phyloP scores from a whole-genome alignment of 2,888 invertebrate genomes.

The Sesia apiformis region DNA sequence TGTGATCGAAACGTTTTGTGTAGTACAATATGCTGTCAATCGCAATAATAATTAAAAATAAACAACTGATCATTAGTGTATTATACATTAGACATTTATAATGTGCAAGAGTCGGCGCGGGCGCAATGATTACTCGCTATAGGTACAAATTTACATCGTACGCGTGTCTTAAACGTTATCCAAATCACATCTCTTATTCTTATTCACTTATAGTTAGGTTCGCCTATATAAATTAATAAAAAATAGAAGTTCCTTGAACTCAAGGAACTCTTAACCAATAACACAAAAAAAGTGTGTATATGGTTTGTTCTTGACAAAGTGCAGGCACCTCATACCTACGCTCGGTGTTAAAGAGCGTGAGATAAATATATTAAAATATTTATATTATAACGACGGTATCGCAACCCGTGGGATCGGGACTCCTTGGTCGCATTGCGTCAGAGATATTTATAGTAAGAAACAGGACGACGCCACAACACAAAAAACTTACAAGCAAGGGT shows the following conservation, averaged over 20 bases:
- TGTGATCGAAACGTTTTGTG: no score
- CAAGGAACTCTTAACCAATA: no score
- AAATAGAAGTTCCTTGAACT: no score
- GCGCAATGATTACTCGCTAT: no score
- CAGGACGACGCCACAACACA: constrained; percentile 49
- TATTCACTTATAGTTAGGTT: no score
- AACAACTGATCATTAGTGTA: neutral
- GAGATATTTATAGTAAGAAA: constrained; percentile 55
- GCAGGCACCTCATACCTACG: neutral
- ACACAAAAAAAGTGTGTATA: no score
- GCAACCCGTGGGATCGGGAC: constrained; percentile 43
- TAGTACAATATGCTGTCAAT: no score
- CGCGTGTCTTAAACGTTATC: no score
- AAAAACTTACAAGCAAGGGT: constrained; percentile 56
- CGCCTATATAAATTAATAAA: no score
- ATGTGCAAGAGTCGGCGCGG: neutral
- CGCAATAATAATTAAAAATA: no score
- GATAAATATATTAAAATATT: constrained; percentile 62
- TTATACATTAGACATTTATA: neutral
- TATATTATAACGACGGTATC: constrained; percentile 40
- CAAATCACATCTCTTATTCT: no score
- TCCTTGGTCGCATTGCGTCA: constrained; percentile 48
- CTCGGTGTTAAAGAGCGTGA: constrained; percentile 23
- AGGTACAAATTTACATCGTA: no score
- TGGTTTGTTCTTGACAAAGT: neutral